Evolutionary conservation across 2,888 invertebrate species (phyloP).

Genomic region (Yponomeuta cagnagella): DNA sequence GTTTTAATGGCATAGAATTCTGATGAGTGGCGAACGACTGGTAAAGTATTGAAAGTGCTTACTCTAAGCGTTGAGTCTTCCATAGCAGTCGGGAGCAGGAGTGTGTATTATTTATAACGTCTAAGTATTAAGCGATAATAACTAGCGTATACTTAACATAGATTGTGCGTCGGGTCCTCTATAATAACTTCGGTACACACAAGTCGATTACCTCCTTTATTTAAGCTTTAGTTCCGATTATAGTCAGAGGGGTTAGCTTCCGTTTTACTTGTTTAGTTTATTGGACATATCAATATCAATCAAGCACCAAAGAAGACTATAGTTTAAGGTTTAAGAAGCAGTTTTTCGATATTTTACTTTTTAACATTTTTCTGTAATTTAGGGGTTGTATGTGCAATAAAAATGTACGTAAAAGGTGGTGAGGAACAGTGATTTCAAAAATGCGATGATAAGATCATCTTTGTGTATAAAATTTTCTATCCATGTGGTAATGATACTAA

Average conservation of each 20-base stretch:
- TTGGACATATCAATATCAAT: conserved; percentile 64
- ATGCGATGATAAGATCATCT: conserved; percentile 36
- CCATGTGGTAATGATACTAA: conserved; percentile 24
- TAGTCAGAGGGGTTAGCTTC: conserved; percentile 66
- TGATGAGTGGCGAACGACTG: conserved; percentile 54
- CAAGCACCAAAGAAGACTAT: conserved; percentile 71
- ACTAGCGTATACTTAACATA: conserved; percentile 68
- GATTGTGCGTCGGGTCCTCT: conserved; percentile 48
- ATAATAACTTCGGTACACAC: conserved; percentile 58
- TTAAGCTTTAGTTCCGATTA: conserved; percentile 46
- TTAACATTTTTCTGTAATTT: conserved; percentile 41
- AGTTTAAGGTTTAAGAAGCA: conserved; percentile 61
- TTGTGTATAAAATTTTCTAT: conserved; percentile 44
- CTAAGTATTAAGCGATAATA: conserved; percentile 75
- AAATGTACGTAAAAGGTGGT: conserved; percentile 31
- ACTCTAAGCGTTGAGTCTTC: conserved; percentile 73
- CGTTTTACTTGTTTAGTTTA: conserved; percentile 53
- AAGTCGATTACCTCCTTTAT: conserved; percentile 72
- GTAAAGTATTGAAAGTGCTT: conserved; percentile 68
- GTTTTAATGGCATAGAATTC: conserved; percentile 59
- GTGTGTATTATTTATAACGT: conserved; percentile 61
- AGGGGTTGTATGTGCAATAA: conserved; percentile 42
- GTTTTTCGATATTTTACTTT: conserved; percentile 44
- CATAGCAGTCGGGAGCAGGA: conserved; percentile 70
- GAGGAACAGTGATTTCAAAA: conserved; percentile 43